These are phyloP conservation scores for Drosophila dives DNA, from an alignment of 2,888 invertebrate genomes.

Conservation along the genomic window DNA sequence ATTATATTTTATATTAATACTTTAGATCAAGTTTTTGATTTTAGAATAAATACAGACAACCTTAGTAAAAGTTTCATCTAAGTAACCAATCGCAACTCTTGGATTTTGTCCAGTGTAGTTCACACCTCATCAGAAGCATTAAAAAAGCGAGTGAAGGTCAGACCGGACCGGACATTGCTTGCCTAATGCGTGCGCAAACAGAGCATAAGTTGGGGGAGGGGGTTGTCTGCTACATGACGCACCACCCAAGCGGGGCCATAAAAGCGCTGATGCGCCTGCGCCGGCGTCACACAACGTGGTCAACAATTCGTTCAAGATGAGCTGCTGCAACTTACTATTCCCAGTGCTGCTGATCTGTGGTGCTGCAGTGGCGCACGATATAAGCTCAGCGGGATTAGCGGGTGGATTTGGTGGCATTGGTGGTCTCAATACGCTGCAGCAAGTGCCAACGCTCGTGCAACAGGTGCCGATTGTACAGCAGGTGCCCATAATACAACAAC, in stretches of 20 bases:
- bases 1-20: background rate
- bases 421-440: constrained; percentile 47
- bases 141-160: constrained; percentile 56
- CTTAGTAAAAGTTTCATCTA: background rate
- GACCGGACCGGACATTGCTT: constrained; percentile 19
- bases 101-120: constrained; percentile 46
- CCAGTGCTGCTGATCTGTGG: constrained; percentile 39
- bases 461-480: constrained; percentile 67
- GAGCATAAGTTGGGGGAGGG: constrained; percentile 21
- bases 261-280: constrained; percentile 31
- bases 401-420: constrained; percentile 28
- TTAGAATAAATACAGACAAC: background rate
- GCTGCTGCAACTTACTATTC: constrained; percentile 14
- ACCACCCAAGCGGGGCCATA: constrained; percentile 33
- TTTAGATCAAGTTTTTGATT: background rate
- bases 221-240: constrained; percentile 32
- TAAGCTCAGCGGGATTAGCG: constrained; percentile 31
- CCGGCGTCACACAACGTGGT: constrained; percentile 42
- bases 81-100: background rate
- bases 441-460: constrained; percentile 60
- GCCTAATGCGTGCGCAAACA: constrained; percentile 50
- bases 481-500: constrained; percentile 57
- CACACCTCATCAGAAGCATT: constrained; percentile 53
- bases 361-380: constrained; percentile 13
- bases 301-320: constrained; percentile 43